phyloP scores from a whole-genome alignment of 2,888 invertebrate species.

The Odontocolon sp. region DNA sequence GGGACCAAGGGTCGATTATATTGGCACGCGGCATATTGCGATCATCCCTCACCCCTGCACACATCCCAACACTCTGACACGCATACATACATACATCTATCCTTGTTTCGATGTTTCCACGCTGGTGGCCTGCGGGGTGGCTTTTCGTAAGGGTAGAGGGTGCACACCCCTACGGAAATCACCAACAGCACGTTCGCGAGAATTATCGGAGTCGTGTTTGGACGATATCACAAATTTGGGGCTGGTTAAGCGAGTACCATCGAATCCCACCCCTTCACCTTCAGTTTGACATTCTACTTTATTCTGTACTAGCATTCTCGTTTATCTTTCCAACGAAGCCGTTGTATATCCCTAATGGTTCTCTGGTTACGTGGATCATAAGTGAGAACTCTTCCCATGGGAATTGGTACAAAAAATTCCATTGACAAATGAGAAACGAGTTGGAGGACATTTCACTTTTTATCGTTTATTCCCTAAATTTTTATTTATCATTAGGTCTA shows the following conservation, averaged over 20 bases:
- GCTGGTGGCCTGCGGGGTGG: slow-evolving; percentile 58
- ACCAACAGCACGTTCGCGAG: slow-evolving; percentile 58
- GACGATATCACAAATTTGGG: slow-evolving; percentile 39
- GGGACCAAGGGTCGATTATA: slow-evolving; percentile 68
- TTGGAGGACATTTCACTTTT: not conserved
- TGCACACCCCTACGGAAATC: slow-evolving; percentile 51
- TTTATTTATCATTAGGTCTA: not conserved
- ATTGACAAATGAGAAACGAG: not conserved
- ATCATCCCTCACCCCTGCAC: slow-evolving; percentile 18
- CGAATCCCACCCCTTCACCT: not conserved
- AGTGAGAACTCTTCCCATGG: not conserved
- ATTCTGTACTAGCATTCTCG: not conserved
- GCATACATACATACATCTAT: slow-evolving; percentile 1
- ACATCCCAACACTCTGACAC: not conserved
- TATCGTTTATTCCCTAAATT: not conserved
- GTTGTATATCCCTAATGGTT: not conserved
- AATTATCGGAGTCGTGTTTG: slow-evolving; percentile 64
- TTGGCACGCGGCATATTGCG: slow-evolving; percentile 79
- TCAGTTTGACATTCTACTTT: not conserved
- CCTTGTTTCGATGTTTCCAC: slow-evolving; percentile 65
- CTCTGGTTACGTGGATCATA: not conserved
- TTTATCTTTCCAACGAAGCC: not conserved
- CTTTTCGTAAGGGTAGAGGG: slow-evolving; percentile 56
- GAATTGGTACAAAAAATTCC: not conserved
- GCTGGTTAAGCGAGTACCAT: slow-evolving; percentile 14